These are phyloP conservation scores for Hyperopisus bebe DNA, from an alignment of 2,113 vertebrate species.

Conservation along the genomic window DNA sequence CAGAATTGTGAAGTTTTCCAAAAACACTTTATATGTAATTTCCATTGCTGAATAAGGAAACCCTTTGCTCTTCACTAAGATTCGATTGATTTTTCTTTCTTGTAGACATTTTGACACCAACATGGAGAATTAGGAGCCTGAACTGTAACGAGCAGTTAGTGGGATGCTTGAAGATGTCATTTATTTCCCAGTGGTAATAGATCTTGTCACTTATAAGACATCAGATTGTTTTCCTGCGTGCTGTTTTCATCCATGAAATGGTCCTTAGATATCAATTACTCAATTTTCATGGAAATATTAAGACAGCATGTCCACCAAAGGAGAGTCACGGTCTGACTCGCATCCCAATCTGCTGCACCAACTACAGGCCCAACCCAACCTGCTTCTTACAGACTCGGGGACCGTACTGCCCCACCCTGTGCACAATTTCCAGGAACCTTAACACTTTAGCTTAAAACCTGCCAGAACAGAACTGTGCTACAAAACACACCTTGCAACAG, in stretches of 20 bases:
- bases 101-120: not conserved
- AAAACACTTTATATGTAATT: not conserved
- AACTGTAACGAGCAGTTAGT: not conserved
- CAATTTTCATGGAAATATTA: not conserved
- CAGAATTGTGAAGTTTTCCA: not conserved
- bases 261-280: not conserved
- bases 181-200: not conserved
- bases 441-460: not conserved
- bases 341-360: not conserved
- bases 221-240: not conserved
- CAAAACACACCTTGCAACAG: not conserved
- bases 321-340: not conserved
- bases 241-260: not conserved
- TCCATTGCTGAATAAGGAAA: not conserved
- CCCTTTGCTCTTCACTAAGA: not conserved
- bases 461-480: not conserved
- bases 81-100: not conserved
- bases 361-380: not conserved
- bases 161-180: not conserved
- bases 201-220: not conserved
- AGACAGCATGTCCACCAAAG: not conserved
- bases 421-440: not conserved
- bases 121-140: not conserved
- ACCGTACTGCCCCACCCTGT: not conserved
- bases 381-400: not conserved